Evolutionary conservation across 1,140 invertebrate species (phyloP), one percentile per base, ranked within the genome.

Genomic region (Plectrocnemia conspersa): DNA sequence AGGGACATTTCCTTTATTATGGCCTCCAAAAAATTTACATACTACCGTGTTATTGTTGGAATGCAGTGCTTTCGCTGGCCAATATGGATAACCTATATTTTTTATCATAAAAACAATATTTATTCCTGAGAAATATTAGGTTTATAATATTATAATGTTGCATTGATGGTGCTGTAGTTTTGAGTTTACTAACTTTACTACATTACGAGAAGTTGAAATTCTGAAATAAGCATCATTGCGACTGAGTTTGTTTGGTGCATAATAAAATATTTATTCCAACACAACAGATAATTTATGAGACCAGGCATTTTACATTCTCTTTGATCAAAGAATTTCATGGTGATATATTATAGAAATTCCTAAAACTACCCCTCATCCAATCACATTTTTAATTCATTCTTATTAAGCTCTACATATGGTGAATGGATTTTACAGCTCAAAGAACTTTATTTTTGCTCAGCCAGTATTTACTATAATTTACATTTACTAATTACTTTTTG

Each of bases 1-100:
- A 0, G 89, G 82, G 9, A 97, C 86, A 89, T 91, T 93, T 2
- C 92, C 91, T 61, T 88, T 82, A 74, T 96, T 91, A 73, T 97
- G 93, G 36, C 88, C 88, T 3, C 93, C 93, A 72, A 97, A 97
- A 73, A 97, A 97, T 11, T 92, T 72, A 6, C 94, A 91, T 71
- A 96, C 93, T 0, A 95, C 87, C 48, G 82, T 74, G 0, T 84
- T 83, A 44, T 83, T 76, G 22, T 78, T 75, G 61, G 85, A 87
- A 4, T 83, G 79, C 82, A 95, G 86, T 0, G 85, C 89, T 75
- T 97, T 97, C 0, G 90, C 91, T 0, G 93, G 93, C 93, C 93
- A 96, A 72, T 87, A 93, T 2, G 93, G 93, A 65, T 93, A 96
- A 11, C 92, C 76, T 78, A 62, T 52, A 59, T 63, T 33, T 38